These are phyloP conservation scores for Myiotriccus ornatus DNA, from an alignment of 2,797 vertebrate genomes.

Conservation along the genomic window DNA sequence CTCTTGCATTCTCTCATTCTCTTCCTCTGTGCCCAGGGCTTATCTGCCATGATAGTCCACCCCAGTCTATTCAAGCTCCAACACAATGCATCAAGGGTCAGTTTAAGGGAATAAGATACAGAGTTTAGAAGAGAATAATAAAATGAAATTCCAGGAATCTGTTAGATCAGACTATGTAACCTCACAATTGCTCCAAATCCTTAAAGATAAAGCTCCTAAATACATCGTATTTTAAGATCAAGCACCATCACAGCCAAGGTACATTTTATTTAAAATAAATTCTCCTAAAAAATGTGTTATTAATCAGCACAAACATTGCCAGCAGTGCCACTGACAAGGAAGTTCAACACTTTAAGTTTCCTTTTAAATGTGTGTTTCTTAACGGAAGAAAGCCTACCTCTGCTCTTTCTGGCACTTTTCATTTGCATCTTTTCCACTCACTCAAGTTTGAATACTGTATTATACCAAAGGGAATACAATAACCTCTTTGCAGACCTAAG, in stretches of 20 bases:
- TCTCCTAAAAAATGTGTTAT: neutral
- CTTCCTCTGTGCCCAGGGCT: neutral
- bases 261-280: neutral
- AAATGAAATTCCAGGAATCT: neutral
- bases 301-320: neutral
- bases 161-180: neutral
- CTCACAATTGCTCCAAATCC: neutral
- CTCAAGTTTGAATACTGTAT: neutral
- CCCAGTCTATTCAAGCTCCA: neutral
- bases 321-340: neutral
- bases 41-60: neutral
- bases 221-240: neutral
- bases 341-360: neutral
- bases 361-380: neutral
- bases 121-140: neutral
- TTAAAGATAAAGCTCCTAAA: neutral
- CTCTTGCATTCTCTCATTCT: neutral
- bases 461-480: neutral
- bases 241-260: neutral
- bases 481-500: neutral
- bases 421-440: slow-evolving; percentile 1
- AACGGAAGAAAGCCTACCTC: neutral
- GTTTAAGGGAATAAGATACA: neutral
- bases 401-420: neutral
- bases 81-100: neutral